Base-by-base conservation (phyloP, 1,140 invertebrate species). In the Bilobella aurantiaca region DNA sequence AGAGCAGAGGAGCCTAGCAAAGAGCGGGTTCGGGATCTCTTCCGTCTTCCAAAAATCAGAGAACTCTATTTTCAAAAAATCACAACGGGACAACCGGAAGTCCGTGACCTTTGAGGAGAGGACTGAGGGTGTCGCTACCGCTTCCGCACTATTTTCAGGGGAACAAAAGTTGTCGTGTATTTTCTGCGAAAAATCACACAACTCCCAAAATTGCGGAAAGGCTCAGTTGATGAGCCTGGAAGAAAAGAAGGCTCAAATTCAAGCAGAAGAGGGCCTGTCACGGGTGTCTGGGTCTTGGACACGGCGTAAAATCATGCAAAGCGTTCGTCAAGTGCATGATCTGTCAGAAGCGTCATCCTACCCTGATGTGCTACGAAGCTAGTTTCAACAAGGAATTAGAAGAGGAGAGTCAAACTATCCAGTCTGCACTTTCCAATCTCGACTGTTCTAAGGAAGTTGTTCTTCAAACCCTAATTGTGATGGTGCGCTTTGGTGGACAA, bases 361-460 rank as follows among this genome's bases (percentile, higher is more conserved):
- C n/a, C 12, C 8, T 60, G 2, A 59, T 58, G 56, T 65, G 64
- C 32, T n/a, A n/a, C n/a, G n/a, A n/a, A n/a, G n/a, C n/a, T n/a
- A n/a, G n/a, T n/a, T n/a, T n/a, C n/a, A n/a, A n/a, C n/a, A n/a
- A n/a, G n/a, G n/a, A n/a, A n/a, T n/a, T n/a, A n/a, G n/a, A n/a
- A n/a, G n/a, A n/a, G n/a, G n/a, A n/a, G n/a, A n/a, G n/a, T n/a
- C n/a, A n/a, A n/a, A n/a, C n/a, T n/a, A n/a, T n/a, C n/a, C n/a
- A n/a, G n/a, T n/a, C n/a, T n/a, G n/a, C n/a, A n/a, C n/a, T n/a
- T n/a, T n/a, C n/a, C n/a, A n/a, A n/a, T n/a, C n/a, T n/a, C n/a
- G n/a, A n/a, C n/a, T n/a, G n/a, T n/a, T n/a, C n/a, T n/a, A n/a
- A n/a, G n/a, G n/a, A n/a, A n/a, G n/a, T n/a, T n/a, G n/a, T n/a